Base-by-base conservation (phyloP, 2,113 vertebrate genomes). In the Microtus pennsylvanicus region DNA sequence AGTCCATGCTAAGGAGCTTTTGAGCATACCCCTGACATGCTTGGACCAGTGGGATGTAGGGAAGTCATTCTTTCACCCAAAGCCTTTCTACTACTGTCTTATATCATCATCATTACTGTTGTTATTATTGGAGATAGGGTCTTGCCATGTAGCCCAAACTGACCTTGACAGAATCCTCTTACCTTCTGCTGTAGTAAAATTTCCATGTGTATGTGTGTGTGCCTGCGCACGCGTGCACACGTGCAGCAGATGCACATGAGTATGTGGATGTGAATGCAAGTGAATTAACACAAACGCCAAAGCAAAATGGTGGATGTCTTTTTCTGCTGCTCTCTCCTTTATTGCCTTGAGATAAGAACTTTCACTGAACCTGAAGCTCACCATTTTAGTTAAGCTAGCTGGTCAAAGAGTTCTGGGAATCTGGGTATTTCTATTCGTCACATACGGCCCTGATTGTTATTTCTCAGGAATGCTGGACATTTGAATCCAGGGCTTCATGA, bases 1-100 rank as follows among this genome's bases (percentile, higher is more conserved):
- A 91, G 87, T 74, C 47, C 1, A 9, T 75, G 58, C n/a, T 78
- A 5, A 88, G 63, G 92, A 96, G 85, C 95, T 72, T 26, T 33
- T 63, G 95, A 96, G 92, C 74, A 58, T 65, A 88, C 55, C 52
- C 42, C 24, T 80, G 55, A 95, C 47, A 47, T 28, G 80, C 83
- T 21, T 90, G 94, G 65, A 72, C 80, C 63, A 80, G 58, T 65
- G 83, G 83, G 72, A 82, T 89, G 26, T 24, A 35, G 76, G 82
- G 75, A 72, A 94, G 93, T 19, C 28, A 63, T 78, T 70, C 10
- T 93, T 12, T 87, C 5, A 5, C 7, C 35, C 42, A 19, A 74
- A 38, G 67, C 65, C 52, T 83, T 82, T 82, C 35, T 38, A n/a
- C 52, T 50, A 16, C 11, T 74, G 4, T 5, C 10, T 87, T 70